Evolutionary conservation across 2,797 vertebrate genomes (phyloP).

Genomic region (Phalloptychus januarius): DNA sequence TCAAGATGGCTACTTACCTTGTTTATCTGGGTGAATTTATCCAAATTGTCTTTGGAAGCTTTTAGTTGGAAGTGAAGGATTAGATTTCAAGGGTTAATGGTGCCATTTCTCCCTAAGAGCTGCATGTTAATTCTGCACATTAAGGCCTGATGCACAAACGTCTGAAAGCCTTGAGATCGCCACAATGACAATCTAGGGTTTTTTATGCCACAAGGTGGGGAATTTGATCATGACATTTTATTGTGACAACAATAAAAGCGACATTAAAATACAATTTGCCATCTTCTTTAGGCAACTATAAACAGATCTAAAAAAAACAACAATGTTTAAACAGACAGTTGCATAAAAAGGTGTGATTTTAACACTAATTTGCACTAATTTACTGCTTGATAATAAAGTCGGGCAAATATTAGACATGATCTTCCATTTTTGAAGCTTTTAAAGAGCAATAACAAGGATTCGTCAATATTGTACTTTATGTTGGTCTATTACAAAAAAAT

Average conservation of each 20-base stretch:
- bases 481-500: not conserved
- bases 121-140: conserved; percentile 50
- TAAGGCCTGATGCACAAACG: conserved; percentile 49
- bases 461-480: not conserved
- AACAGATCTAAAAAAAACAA: too few species aligned
- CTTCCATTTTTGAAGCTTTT: not conserved
- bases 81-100: conserved; percentile 28
- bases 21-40: conserved; percentile 41
- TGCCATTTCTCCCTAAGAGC: conserved; percentile 2
- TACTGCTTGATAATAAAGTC: not conserved
- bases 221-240: not conserved
- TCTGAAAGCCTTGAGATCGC: conserved; percentile 29
- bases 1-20: conserved; percentile 28
- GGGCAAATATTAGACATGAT: too few species aligned
- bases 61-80: conserved; percentile 31
- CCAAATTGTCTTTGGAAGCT: conserved; percentile 29
- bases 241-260: not conserved
- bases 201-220: not conserved
- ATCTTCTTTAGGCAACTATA: not conserved
- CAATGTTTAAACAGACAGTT: too few species aligned
- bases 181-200: not conserved
- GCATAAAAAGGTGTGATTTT: not conserved
- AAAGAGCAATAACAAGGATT: not conserved
- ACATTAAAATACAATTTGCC: not conserved
- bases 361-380: too few species aligned